Base-by-base conservation (phyloP, 2,113 vertebrate species). In the Phainopepla nitens region DNA sequence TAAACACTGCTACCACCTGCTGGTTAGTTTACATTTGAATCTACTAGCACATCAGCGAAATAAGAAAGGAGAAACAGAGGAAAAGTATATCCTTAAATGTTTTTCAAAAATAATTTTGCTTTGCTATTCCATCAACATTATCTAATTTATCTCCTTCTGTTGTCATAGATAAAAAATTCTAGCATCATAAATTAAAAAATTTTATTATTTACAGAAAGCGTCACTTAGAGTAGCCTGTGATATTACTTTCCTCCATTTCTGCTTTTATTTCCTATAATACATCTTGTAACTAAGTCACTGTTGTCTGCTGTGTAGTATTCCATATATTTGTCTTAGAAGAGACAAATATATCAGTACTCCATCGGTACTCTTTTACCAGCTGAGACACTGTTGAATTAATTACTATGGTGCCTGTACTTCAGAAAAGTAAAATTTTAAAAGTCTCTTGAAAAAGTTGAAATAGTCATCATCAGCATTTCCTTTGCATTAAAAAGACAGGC, bases 1-100 rank as follows among this genome's bases (percentile, higher is more conserved):
- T 94, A 93, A 94, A 57, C 95, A 39, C 64, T 96, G 60, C 96
- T 97, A 86, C 97, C 97, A 85, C 68, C 97, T 97, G 89, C 86
- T 97, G 97, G 95, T 75, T 89, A 86, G 49, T 70, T 86, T 66
- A 60, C 3, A 14, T 11, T 88, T 68, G 13, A 25, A 6, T 35
- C 19, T 28, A 62, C 20, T 25, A 56, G 15, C 13, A 51, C 39
- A 66, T 50, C 31, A 69, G 36, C 5, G 28, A 77, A 44, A 29
- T 18, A 19, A 56, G 39, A 69, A 62, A 56, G 15, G 8, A 49
- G 16, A 41, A 60, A 90, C 72, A 2, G 3, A 66, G 23, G 41
- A 65, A 93, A 92, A 75, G 2, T 8, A 6, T 53, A 11, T 12
- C 6, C 3, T 50, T 58, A 89, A 91, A 87, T 28, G 15, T 2